These are phyloP conservation scores for Pollimyrus isidori DNA, from an alignment of 2,113 vertebrate genomes.

Conservation along the genomic window DNA sequence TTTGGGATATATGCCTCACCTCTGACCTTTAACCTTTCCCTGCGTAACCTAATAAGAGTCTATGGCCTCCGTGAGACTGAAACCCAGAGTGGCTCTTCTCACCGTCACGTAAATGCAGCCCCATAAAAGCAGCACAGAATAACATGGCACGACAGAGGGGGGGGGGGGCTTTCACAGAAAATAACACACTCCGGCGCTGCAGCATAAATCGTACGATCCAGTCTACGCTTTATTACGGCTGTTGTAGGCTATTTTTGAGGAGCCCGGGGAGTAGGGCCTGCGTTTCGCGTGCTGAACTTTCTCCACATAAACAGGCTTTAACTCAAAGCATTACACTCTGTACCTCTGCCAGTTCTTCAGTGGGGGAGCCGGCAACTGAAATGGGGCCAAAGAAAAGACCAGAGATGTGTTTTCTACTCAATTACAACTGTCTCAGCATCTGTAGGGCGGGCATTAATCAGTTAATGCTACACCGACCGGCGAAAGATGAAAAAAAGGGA, in stretches of 20 bases:
- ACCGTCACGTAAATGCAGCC: neutral
- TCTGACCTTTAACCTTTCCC: neutral
- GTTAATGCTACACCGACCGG: neutral
- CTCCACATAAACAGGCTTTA: conserved; percentile 6
- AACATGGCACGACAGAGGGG: neutral
- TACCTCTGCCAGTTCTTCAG: neutral
- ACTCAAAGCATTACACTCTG: neutral
- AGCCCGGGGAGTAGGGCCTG: neutral
- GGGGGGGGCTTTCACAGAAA: neutral
- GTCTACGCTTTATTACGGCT: neutral
- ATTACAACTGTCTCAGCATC: conserved; percentile 1
- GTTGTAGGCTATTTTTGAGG: neutral
- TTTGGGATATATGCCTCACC: neutral
- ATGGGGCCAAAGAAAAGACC: neutral
- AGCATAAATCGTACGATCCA: neutral
- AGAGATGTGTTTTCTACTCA: neutral
- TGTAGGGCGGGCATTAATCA: conserved; percentile 15
- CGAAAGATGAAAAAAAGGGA: neutral
- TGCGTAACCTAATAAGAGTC: neutral
- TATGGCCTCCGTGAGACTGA: neutral
- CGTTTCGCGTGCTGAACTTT: neutral
- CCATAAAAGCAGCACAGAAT: neutral
- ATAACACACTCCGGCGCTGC: neutral
- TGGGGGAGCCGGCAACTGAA: neutral
- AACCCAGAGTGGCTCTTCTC: neutral